A percentile compares a stretch with the other conserved stretches of the same genome.
Conservation (phyloP, 2,797 vertebrate species). For the Lepus oiostolus region DNA sequence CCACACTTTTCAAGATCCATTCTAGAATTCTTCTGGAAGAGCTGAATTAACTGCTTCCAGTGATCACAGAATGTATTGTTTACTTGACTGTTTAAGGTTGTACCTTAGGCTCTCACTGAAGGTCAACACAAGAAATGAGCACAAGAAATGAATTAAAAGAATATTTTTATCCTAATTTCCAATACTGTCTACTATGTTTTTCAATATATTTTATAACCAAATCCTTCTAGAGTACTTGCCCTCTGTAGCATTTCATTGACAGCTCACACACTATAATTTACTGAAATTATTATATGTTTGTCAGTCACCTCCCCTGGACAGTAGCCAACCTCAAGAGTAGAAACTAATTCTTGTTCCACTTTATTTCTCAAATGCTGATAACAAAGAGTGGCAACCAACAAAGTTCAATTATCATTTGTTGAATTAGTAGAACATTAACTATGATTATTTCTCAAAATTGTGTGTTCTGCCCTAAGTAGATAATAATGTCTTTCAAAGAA, state of each 20-base stretch:
- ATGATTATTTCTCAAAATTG: constrained; percentile 1
- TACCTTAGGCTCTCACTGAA: neutral
- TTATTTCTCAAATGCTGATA: neutral
- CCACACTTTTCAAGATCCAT: neutral
- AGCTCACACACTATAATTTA: neutral
- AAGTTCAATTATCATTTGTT: neutral
- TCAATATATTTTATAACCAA: constrained; percentile 30
- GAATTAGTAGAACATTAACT: constrained; percentile 35
- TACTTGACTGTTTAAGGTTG: neutral
- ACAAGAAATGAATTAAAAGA: neutral
- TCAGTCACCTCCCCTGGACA: neutral
- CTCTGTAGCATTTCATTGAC: neutral
- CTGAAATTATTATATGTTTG: neutral
- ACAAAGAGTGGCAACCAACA: neutral
- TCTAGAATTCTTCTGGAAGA: neutral
- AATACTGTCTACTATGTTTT: neutral
- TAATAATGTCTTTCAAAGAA: constrained; percentile 44
- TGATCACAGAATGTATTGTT: neutral
- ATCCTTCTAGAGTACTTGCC: neutral
- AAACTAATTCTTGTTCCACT: neutral
- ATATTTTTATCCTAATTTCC: constrained; percentile 18
- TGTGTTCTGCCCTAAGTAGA: constrained; percentile 4
- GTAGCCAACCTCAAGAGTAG: neutral
- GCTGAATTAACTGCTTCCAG: neutral
- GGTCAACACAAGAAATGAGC: neutral